phyloP scores from a whole-genome alignment of 1,140 invertebrate species.

The Teleogryllus occipitalis region DNA sequence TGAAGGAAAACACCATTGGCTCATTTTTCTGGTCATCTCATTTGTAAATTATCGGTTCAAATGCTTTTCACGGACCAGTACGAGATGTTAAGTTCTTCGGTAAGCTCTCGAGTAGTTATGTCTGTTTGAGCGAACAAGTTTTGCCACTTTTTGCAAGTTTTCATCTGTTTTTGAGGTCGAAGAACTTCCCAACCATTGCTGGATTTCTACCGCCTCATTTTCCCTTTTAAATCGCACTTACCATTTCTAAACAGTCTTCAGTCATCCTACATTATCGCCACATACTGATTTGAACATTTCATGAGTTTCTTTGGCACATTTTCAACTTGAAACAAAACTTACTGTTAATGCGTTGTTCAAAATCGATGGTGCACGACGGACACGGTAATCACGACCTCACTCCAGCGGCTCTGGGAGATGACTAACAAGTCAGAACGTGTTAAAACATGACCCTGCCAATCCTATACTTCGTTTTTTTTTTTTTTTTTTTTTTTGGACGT shows the following conservation, averaged over 20 bases:
- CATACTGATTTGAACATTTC: neutral
- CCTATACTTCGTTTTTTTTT: no score
- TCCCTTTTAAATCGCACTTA: neutral
- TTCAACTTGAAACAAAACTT: neutral
- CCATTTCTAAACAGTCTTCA: neutral
- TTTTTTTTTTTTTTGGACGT: no score
- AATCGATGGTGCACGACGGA: neutral
- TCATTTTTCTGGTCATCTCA: neutral
- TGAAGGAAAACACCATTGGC: constrained; percentile 27
- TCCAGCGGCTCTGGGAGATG: neutral
- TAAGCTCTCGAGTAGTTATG: neutral
- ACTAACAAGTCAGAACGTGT: neutral
- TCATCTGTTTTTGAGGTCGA: neutral
- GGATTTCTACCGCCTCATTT: neutral
- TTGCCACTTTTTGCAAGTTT: neutral
- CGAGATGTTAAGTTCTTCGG: neutral
- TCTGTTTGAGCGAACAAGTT: neutral
- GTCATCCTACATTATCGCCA: neutral
- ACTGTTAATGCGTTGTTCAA: neutral
- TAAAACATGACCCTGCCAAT: no score
- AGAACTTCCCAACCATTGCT: neutral
- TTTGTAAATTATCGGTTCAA: neutral
- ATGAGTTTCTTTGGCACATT: neutral
- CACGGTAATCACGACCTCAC: neutral
- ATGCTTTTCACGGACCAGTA: neutral